Conservation (phyloP, 1,140 invertebrate genomes). For the Bombus turneri region DNA sequence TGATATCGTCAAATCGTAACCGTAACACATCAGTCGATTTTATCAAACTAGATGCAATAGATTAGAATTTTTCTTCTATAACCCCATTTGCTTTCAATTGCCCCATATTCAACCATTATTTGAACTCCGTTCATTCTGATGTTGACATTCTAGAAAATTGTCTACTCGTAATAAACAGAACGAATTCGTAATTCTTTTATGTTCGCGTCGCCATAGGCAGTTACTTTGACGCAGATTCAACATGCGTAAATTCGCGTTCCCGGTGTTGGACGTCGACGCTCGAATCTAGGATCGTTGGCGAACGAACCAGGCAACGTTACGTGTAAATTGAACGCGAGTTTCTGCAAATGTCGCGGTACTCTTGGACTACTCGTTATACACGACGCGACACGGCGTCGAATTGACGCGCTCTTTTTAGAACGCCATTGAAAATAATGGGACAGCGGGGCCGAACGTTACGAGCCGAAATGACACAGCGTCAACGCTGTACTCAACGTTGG, state of each 20-base stretch:
- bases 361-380: not conserved
- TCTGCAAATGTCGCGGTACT: not conserved
- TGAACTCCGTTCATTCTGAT: not conserved
- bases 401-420: constrained; percentile 25
- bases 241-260: not conserved
- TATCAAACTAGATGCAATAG: too few species aligned
- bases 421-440: constrained; percentile 25
- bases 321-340: constrained; percentile 15
- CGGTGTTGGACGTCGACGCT: not conserved
- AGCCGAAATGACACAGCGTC: constrained; percentile 21
- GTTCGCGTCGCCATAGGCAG: not conserved
- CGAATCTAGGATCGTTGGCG: not conserved
- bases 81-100: too few species aligned
- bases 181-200: not conserved
- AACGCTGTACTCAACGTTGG: not conserved
- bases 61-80: too few species aligned
- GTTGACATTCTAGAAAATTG: not conserved
- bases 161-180: not conserved
- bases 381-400: not conserved
- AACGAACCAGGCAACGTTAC: not conserved
- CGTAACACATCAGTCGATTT: too few species aligned
- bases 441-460: not conserved
- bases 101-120: not conserved
- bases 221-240: not conserved
- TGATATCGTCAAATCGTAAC: too few species aligned